These are phyloP conservation scores for Diachrysia chrysitis DNA, from an alignment of 2,888 invertebrate species.

Conservation along the genomic window DNA sequence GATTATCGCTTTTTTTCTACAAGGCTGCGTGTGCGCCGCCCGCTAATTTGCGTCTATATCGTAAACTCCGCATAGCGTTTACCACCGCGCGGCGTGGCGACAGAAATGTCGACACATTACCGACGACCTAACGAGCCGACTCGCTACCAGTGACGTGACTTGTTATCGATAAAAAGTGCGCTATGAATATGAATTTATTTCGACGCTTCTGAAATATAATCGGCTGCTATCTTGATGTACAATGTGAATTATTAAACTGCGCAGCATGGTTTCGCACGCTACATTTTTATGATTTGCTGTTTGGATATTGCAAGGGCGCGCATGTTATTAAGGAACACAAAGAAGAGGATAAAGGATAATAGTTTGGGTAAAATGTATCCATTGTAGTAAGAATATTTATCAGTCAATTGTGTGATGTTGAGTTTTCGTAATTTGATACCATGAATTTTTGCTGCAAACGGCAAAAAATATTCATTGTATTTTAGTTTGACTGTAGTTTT, in stretches of 20 bases:
- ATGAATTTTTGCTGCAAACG: neutral
- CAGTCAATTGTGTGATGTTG: neutral
- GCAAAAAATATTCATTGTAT: neutral
- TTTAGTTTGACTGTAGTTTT: no score
- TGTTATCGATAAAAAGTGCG: constrained; percentile 63
- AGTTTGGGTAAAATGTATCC: neutral
- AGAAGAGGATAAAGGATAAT: constrained; percentile 13
- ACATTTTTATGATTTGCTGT: constrained; percentile 57
- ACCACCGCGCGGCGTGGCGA: constrained; percentile 64
- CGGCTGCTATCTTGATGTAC: constrained; percentile 59
- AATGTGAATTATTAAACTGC: constrained; percentile 61
- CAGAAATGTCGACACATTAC: constrained; percentile 77
- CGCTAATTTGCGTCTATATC: constrained; percentile 69
- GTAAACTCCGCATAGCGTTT: constrained; percentile 63
- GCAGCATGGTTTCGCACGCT: constrained; percentile 61
- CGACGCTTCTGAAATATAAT: constrained; percentile 61
- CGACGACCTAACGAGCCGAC: constrained; percentile 72
- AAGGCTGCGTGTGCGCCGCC: constrained; percentile 47
- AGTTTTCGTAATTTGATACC: constrained; percentile 9
- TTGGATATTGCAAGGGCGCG: constrained; percentile 18
- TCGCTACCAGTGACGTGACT: constrained; percentile 65
- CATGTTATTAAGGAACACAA: constrained; percentile 28
- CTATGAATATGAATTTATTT: constrained; percentile 67
- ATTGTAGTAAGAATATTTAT: neutral
- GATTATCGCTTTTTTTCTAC: constrained; percentile 46